Evolutionary conservation across 2,113 vertebrate genomes (phyloP).

Genomic region (Acanthochromis polyacanthus): DNA sequence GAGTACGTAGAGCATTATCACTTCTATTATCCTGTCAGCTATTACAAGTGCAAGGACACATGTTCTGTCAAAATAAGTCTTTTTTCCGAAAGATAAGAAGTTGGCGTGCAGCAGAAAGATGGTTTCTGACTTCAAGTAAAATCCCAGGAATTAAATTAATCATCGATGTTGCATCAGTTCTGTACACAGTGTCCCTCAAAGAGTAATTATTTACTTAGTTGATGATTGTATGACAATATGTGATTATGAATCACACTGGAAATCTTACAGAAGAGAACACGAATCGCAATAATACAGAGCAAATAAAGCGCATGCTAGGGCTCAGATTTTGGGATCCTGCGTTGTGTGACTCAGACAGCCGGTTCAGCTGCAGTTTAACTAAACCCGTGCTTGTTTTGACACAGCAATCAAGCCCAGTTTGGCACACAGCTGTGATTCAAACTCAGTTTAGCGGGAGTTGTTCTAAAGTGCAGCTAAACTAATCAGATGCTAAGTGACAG

Average conservation of each 20-base stretch:
- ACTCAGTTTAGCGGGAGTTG: slow-evolving; percentile 7
- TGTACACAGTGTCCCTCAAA: not conserved
- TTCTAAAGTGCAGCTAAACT: not conserved
- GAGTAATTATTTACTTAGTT: not conserved
- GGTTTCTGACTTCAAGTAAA: not conserved
- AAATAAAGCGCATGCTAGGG: too few species aligned
- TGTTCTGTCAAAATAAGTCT: not conserved
- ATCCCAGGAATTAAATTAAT: not conserved
- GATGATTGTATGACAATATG: not conserved
- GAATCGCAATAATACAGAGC: too few species aligned
- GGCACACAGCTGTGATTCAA: not conserved
- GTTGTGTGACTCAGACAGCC: too few species aligned
- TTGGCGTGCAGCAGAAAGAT: not conserved
- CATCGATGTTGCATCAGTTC: not conserved
- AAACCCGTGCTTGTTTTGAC: not conserved
- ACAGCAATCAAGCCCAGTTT: not conserved
- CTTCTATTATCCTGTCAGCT: not conserved
- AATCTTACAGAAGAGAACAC: too few species aligned
- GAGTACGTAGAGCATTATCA: not conserved
- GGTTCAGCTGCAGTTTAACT: too few species aligned
- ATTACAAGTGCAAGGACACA: not conserved
- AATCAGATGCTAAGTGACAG: not conserved
- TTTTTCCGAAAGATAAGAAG: not conserved
- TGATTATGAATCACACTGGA: too few species aligned
- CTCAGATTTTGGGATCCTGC: too few species aligned